Evolutionary conservation across 2,888 invertebrate species (phyloP), one percentile per base, ranked within the genome.

Genomic region (Bellardia bayeri): DNA sequence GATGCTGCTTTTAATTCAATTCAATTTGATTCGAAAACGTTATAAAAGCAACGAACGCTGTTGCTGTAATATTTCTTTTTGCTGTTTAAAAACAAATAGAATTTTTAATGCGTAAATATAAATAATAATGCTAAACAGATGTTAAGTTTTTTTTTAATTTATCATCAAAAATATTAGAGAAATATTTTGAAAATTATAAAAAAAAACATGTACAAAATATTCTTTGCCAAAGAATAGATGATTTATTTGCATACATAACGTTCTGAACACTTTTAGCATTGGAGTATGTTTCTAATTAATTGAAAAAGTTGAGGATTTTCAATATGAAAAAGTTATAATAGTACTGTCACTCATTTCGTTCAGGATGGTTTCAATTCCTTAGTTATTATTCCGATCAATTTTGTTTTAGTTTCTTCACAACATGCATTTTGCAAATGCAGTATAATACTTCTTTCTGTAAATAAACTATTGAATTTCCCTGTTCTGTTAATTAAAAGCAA

Each of bases 41-140:
- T 45, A 61, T 61, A 82, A 64, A 82, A 72, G 37, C 11, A 45
- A 80, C 2, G 16, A 42, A 16, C 33, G 45, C 33, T 30, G 2
- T 61, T 74, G 30, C 9, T 64, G 64, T 40, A 30, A 16, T 71
- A 2, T 37, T 54, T 16, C 0, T 16, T 8, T 16, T 37, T 37
- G 5, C 63, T 49, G 23, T n/a, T 63, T 42, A 33, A 33, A 66
- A 13, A 40, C 14, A 37, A 74, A 61, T 75, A 37, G 64, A 74
- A 82, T 30, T 58, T 82, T 74, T 64, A 69, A 42, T 51, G 23
- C 33, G 69, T n/a, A 7, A n/a, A 61, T 45, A 33, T n/a, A 45
- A 45, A 82, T 42, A 30, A 68, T 61, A 58, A 56, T 75, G 16
- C 61, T 72, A 13, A 74, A 42, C 66, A 82, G 58, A 82, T 75